Base-by-base conservation (phyloP, 2,797 vertebrate genomes). In the Phrynocephalus forsythii region DNA sequence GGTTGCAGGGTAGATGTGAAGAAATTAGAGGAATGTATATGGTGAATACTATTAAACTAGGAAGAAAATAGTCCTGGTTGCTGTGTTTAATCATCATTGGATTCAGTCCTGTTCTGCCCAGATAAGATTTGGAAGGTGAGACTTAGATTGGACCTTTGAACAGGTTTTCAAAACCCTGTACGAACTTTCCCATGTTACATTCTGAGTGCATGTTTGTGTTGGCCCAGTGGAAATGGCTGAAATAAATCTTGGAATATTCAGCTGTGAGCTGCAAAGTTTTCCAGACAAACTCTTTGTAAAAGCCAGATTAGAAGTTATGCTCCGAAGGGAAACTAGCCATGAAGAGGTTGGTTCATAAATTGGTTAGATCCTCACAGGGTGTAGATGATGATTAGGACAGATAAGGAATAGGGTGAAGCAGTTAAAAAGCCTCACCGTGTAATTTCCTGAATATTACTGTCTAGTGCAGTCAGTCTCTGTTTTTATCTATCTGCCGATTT, bases 401-500 rank as follows among this genome's bases (percentile, higher is more conserved):
- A 63, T 66, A 44, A 73, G 50, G n/a, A 50, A 73, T 22, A 81
- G 30, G n/a, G 26, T 50, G 30, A 68, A 68, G 15, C 15, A 50
- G 11, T 50, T 82, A 1, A 48, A 76, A 76, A 76, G 7, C 20
- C 38, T 44, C 38, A 67, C 52, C 18, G 9, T 86, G 28, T 68
- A 50, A 82, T 82, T 76, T 50, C 56, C 44, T 71, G 20, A 20
- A 16, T 52, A 7, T 50, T 82, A 22, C 52, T 33, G 6, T 75
- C 22, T 87, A 82, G 44, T 78, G 28, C 72, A 75, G 6, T 60
- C 30, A 10, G 2, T 38, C 30, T 68, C 28, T 82, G 71, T 3
- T 83, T 83, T 72, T 72, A 63, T 56, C 11, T 79, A 38, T 8
- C 28, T 44, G 86, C 30, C 56, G 83, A 77, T 78, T 87, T 63